A percentile compares a stretch with the other conserved stretches of the same genome.
phyloP scores from a whole-genome alignment of 1,140 invertebrate genomes.

The Drosophila equinoxialis region DNA sequence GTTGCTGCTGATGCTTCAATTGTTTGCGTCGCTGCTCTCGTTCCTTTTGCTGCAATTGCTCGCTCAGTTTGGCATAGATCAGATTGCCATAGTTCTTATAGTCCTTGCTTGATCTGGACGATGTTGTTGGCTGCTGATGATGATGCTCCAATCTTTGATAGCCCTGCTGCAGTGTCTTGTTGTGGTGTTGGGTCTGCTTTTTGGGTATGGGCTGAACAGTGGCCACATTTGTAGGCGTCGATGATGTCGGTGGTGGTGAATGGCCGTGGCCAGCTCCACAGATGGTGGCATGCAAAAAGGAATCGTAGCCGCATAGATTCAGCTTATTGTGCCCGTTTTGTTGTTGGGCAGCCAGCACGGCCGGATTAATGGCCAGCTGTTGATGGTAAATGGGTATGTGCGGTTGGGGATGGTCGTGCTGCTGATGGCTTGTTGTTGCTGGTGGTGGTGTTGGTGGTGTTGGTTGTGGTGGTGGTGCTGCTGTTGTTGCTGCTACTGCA shows the following conservation, averaged over 20 bases:
- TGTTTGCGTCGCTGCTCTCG: conserved; percentile 62
- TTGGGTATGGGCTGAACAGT: conserved; percentile 76
- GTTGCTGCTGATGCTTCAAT: conserved; percentile 42
- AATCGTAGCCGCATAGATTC: conserved; percentile 86
- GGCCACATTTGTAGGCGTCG: conserved; percentile 71
- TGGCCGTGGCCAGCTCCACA: conserved; percentile 78
- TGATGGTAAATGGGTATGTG: conserved; percentile 84
- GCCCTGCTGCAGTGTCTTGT: conserved; percentile 56
- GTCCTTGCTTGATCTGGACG: conserved; percentile 59
- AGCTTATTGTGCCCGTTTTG: conserved; percentile 83
- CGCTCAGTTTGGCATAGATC: conserved; percentile 77
- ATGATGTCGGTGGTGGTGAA: conserved; percentile 58
- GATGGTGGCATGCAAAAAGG: conserved; percentile 86
- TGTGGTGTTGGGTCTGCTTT: conserved; percentile 46
- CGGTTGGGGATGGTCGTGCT: conserved; percentile 84
- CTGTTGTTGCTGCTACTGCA: not conserved
- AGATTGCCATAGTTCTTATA: conserved; percentile 79
- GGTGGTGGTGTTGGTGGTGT: conserved; percentile 55
- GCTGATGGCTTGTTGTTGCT: conserved; percentile 59
- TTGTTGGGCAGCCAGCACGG: conserved; percentile 71
- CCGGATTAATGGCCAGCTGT: conserved; percentile 82
- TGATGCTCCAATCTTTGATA: conserved; percentile 63
- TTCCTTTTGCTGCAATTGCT: conserved; percentile 76
- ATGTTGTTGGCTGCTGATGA: conserved; percentile 14
- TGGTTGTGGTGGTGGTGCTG: conserved; percentile 27